Evolutionary conservation across 2,797 vertebrate genomes (phyloP).

Genomic region (Oryzias dopingdopingensis): DNA sequence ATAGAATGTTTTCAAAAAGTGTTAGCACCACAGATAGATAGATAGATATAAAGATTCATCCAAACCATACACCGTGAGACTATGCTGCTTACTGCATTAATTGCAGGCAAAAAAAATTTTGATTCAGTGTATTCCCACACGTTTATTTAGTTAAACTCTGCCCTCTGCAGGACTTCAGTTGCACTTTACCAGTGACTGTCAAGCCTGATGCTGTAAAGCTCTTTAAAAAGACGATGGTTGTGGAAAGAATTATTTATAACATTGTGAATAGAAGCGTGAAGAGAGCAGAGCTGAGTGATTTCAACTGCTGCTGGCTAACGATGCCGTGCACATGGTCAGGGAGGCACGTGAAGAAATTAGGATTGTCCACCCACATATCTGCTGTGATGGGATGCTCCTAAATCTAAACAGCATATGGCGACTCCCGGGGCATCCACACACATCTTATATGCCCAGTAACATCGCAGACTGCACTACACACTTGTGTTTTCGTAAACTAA

Average conservation of each 20-base stretch:
- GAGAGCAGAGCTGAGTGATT: conserved; percentile 39
- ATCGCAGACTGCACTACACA: conserved; percentile 41
- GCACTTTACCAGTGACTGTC: conserved; percentile 45
- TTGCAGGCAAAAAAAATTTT: conserved; percentile 41
- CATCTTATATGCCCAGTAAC: conserved; percentile 66
- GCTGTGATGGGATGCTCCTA: conserved; percentile 54
- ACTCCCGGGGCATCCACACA: conserved; percentile 69
- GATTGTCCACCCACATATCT: conserved; percentile 43
- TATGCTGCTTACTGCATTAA: conserved; percentile 8
- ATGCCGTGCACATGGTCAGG: conserved; percentile 29
- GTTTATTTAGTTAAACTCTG: conserved; percentile 78
- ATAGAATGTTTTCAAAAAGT: not conserved
- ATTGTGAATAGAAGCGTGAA: conserved; percentile 31
- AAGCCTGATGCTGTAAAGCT: conserved; percentile 9
- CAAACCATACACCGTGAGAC: not conserved
- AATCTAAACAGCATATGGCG: conserved; percentile 75
- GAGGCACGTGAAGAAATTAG: conserved; percentile 43
- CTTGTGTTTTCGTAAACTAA: conserved; percentile 8
- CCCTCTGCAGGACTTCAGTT: conserved; percentile 77
- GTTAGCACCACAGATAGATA: not conserved
- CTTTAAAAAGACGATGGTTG: conserved; percentile 24
- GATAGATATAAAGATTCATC: conserved; percentile 5
- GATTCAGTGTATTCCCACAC: conserved; percentile 28
- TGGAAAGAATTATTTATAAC: conserved; percentile 32
- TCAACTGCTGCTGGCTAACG: conserved; percentile 38